phyloP scores from a whole-genome alignment of 2,113 vertebrate species.

The Neogale vison region DNA sequence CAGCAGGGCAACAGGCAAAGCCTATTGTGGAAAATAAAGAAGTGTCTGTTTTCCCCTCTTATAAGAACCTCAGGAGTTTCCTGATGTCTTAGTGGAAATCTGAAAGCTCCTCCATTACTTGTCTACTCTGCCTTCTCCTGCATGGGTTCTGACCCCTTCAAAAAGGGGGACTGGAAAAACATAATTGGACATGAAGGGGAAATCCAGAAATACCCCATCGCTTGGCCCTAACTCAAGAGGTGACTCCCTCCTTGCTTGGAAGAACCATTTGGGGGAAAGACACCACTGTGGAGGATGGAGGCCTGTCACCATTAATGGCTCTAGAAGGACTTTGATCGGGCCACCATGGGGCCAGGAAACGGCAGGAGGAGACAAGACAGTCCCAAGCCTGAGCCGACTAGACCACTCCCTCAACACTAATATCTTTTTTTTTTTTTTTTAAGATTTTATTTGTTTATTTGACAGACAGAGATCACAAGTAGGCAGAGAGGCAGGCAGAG shows the following conservation, averaged over 20 bases:
- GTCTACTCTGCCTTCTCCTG: not conserved
- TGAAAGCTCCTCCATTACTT: not conserved
- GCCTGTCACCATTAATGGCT: not conserved
- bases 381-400: slow-evolving; percentile 20
- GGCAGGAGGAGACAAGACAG: not conserved
- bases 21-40: slow-evolving; percentile 31
- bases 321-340: not conserved
- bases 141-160: not conserved
- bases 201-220: not conserved
- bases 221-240: not conserved
- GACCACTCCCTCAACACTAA: not conserved
- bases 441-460: no score
- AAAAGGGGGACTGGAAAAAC: not conserved
- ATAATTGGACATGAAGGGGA: not conserved
- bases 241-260: not conserved
- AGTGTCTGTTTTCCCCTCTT: not conserved
- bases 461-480: no score
- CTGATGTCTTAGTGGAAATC: not conserved
- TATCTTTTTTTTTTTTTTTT: no score
- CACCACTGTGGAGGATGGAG: not conserved
- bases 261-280: slow-evolving; percentile 36
- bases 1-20: slow-evolving; percentile 58
- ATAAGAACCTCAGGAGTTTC: not conserved
- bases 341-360: not conserved
- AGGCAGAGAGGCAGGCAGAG: no score